A percentile compares a stretch with the other conserved stretches of the same genome.
phyloP scores from a whole-genome alignment of 2,888 invertebrate species.

The Drosophila heteroneura region DNA sequence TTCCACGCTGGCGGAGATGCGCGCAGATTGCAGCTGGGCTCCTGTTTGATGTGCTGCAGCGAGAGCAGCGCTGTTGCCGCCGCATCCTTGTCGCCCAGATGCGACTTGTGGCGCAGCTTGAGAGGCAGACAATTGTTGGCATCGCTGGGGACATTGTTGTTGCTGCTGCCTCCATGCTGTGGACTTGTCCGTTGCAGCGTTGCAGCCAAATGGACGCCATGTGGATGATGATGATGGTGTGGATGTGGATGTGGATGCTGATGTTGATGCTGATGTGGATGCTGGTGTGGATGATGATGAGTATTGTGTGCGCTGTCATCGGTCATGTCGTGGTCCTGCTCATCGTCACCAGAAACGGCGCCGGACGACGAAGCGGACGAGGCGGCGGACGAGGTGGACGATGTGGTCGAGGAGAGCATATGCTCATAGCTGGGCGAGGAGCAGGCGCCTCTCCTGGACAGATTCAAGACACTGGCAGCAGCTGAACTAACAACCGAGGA shows the following conservation, averaged over 20 bases:
- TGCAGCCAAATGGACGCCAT: slow-evolving; percentile 31
- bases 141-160: slow-evolving; percentile 85
- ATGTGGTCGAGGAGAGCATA: slow-evolving; percentile 87
- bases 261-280: not conserved
- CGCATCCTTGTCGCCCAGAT: slow-evolving; percentile 95
- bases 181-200: slow-evolving; percentile 57
- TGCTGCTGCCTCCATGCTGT: slow-evolving; percentile 15
- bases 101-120: slow-evolving; percentile 96
- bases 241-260: slow-evolving; percentile 13
- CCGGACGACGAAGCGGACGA: slow-evolving; percentile 89
- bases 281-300: slow-evolving; percentile 2
- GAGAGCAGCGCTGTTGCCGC: slow-evolving; percentile 93
- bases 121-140: slow-evolving; percentile 93
- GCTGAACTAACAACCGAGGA: slow-evolving; percentile 58
- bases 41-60: slow-evolving; percentile 94
- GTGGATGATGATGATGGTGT: slow-evolving; percentile 21
- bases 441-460: slow-evolving; percentile 88
- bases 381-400: slow-evolving; percentile 86
- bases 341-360: slow-evolving; percentile 86
- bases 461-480: slow-evolving; percentile 88
- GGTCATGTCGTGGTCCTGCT: slow-evolving; percentile 85
- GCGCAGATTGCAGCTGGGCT: slow-evolving; percentile 89
- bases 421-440: slow-evolving; percentile 90
- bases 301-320: slow-evolving; percentile 51
- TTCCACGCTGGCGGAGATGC: slow-evolving; percentile 93